Conservation (phyloP, 30 jellyfish, hydroid and myxozoan genomes). For the Turritopsis dohrnii region DNA sequence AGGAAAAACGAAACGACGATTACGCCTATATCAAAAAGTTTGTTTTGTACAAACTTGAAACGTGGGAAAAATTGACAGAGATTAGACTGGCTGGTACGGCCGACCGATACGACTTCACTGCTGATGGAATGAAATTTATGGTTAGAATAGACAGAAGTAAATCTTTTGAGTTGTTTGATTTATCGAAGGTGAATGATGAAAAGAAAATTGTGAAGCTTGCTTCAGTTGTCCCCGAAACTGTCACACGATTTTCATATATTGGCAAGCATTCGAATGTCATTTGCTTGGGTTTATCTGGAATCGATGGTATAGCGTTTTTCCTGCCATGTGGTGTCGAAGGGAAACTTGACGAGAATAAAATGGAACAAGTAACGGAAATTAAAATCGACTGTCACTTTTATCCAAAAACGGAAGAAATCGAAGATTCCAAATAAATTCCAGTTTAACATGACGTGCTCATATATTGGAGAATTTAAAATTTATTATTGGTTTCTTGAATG, state of each 20-base stretch:
- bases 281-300: not conserved
- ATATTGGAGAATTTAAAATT: too few relatives aligned
- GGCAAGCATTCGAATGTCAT: constrained; percentile 31
- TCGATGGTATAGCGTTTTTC: not conserved
- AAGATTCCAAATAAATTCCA: not conserved
- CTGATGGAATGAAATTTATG: not conserved
- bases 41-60: not conserved
- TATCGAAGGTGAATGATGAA: constrained; percentile 21
- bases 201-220: constrained; percentile 37
- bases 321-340: not conserved
- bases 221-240: constrained; percentile 65
- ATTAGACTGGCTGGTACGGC: not conserved
- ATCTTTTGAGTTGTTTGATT: constrained; percentile 48
- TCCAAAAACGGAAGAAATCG: not conserved
- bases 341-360: not conserved
- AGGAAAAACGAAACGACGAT: not conserved
- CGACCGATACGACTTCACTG: not conserved
- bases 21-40: not conserved
- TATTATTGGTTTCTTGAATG: too few relatives aligned
- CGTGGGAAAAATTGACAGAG: not conserved
- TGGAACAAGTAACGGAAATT: not conserved
- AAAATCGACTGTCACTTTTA: not conserved
- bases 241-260: constrained; percentile 41
- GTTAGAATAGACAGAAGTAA: constrained; percentile 27
- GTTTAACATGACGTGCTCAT: too few relatives aligned